Evolutionary conservation across 2,888 invertebrate genomes (phyloP), one percentile per base, ranked within the genome.

Genomic region (Leptinotarsa tumamoca): DNA sequence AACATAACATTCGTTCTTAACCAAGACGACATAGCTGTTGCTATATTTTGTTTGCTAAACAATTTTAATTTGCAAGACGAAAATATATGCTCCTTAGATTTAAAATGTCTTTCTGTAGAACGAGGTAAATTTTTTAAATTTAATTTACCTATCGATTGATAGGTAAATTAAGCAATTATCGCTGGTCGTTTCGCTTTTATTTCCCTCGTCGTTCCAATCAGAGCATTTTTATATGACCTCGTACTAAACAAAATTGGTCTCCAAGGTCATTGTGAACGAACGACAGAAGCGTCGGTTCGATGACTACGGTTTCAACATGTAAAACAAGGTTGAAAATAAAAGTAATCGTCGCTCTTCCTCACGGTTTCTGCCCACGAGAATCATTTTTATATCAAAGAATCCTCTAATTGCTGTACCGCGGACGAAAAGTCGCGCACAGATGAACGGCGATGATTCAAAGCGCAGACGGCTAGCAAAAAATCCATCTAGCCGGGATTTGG

Each of bases 321-420:
- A 43, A 63, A 63, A 63, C 63, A 63, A 63, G 43, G 63, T 63
- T 43, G 13, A 43, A 43, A 63, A 63, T 63, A 63, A 43, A 63
- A 63, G 63, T 63, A 43, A 33, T 4, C 17, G n/a, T 33, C 33
- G 17, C 33, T n/a, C 18, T 63, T 33, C 43, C 63, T 63, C 63
- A 63, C 63, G 43, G 33, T 63, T 17, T 43, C 27, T 63, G 27
- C 63, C 63, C 63, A 63, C 27, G 63, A 33, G 27, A 27, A 63
- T 33, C 23, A 63, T 27, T 63, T 15, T 63, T 15, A 63, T 63
- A 27, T 63, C 63, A 63, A 63, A 63, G 33, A 17, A 63, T 63
- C 33, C 63, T 33, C 63, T 43, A 63, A 58, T 58, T 58, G 18
- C 63, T 63, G 33, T 17, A 43, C 17, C 27, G 63, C 63, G 43